A percentile compares a stretch with the other conserved stretches of the same genome.
These are phyloP conservation scores for Hycleus cichorii DNA, from an alignment of 1,140 invertebrate species.

Conservation along the genomic window DNA sequence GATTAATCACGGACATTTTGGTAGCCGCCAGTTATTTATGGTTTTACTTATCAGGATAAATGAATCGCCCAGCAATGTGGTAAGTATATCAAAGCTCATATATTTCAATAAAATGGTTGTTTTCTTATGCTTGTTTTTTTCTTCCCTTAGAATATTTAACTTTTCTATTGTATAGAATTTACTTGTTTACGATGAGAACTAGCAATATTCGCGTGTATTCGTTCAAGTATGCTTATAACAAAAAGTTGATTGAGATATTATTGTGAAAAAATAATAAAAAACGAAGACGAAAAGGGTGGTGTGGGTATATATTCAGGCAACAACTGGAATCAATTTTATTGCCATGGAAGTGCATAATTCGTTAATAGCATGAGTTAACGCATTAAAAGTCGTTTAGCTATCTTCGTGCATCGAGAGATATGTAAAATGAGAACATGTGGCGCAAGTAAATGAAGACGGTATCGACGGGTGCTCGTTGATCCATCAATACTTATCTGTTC, in stretches of 20 bases:
- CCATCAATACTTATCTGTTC: slow-evolving; percentile 22
- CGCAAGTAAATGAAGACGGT: slow-evolving; percentile 39
- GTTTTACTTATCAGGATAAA: slow-evolving; percentile 26
- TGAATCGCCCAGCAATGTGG: slow-evolving; percentile 9
- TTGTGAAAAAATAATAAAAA: neutral
- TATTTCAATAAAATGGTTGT: slow-evolving; percentile 21
- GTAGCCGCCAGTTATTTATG: slow-evolving; percentile 27
- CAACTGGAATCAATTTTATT: slow-evolving; percentile 19
- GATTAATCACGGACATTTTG: slow-evolving; percentile 29
- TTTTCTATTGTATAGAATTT: slow-evolving; percentile 14
- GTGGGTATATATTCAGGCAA: neutral
- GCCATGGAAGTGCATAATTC: slow-evolving; percentile 24
- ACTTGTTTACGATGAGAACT: slow-evolving; percentile 25
- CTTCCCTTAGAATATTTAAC: too few relatives aligned
- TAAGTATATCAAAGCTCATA: slow-evolving; percentile 7
- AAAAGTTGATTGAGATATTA: slow-evolving; percentile 30
- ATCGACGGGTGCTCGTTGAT: slow-evolving; percentile 24
- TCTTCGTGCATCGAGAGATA: slow-evolving; percentile 33
- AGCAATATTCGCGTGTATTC: slow-evolving; percentile 24
- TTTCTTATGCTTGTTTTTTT: too few relatives aligned
- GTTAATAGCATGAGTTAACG: slow-evolving; percentile 34
- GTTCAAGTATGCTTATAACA: neutral
- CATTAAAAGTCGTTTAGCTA: slow-evolving; percentile 35
- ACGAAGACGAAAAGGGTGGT: too few relatives aligned
- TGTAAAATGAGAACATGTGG: slow-evolving; percentile 37